These are phyloP conservation scores for Strix uralensis DNA, from an alignment of 2,113 vertebrate genomes.

Conservation along the genomic window DNA sequence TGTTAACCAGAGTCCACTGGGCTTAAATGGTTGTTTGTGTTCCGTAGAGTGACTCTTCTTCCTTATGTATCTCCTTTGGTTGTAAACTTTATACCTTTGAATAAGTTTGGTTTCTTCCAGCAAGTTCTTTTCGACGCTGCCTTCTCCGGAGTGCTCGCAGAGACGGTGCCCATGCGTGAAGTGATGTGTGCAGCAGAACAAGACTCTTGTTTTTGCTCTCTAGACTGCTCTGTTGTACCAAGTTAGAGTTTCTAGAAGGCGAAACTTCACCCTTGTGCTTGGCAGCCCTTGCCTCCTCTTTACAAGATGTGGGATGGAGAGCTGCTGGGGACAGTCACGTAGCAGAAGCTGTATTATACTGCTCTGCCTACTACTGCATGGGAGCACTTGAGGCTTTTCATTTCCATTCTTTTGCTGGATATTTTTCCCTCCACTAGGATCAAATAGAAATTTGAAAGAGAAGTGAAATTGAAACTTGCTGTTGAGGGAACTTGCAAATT, in stretches of 20 bases:
- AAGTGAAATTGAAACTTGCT: not conserved
- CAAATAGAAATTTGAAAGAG: not conserved
- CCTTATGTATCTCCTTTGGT: not conserved
- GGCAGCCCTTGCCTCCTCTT: not conserved
- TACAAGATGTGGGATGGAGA: not conserved
- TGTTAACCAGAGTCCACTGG: not conserved
- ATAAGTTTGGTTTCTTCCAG: not conserved
- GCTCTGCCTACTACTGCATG: too few relatives aligned
- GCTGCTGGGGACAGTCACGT: not conserved
- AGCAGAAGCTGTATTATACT: accelerated
- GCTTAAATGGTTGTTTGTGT: not conserved
- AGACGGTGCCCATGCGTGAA: not conserved
- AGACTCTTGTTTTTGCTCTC: not conserved
- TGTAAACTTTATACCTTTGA: not conserved
- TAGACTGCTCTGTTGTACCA: not conserved
- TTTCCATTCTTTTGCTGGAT: not conserved
- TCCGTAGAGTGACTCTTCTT: not conserved
- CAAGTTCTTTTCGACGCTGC: not conserved
- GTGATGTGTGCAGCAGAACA: not conserved
- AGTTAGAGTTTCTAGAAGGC: not conserved
- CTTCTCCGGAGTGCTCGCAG: not conserved
- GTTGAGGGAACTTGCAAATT: not conserved
- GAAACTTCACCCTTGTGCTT: not conserved
- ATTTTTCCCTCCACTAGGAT: not conserved
- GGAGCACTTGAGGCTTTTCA: not conserved